phyloP scores from a whole-genome alignment of 1,140 invertebrate genomes.

The Zaprionus vittiger region DNA sequence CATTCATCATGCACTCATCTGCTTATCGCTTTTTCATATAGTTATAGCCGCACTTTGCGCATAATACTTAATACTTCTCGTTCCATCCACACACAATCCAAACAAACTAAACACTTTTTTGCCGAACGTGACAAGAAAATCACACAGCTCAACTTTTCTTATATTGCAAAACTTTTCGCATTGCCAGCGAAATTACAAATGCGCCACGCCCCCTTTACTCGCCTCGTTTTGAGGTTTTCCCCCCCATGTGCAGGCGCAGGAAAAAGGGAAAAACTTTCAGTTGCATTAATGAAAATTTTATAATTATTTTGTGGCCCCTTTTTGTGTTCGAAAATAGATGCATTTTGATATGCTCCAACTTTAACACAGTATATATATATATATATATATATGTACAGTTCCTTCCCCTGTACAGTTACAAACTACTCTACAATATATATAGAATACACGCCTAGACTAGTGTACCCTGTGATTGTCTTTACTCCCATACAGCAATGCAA shows the following conservation, averaged over 20 bases:
- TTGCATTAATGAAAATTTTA: slow-evolving; percentile 49
- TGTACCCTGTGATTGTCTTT: neutral
- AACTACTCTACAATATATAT: neutral
- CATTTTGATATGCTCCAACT: slow-evolving; percentile 25
- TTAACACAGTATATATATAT: neutral
- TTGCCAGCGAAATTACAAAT: slow-evolving; percentile 56
- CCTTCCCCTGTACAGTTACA: neutral
- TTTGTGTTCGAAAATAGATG: slow-evolving; percentile 34
- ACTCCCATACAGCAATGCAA: neutral
- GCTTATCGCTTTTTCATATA: slow-evolving; percentile 24
- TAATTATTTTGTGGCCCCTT: slow-evolving; percentile 40
- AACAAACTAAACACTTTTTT: slow-evolving; percentile 48
- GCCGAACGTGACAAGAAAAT: slow-evolving; percentile 74
- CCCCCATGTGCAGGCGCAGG: slow-evolving; percentile 13
- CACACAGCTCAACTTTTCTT: slow-evolving; percentile 68
- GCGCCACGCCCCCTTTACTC: slow-evolving; percentile 2
- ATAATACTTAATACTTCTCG: slow-evolving; percentile 15
- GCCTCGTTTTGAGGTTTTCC: slow-evolving; percentile 13
- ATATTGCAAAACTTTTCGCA: slow-evolving; percentile 76
- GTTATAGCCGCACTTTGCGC: neutral
- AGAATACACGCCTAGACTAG: neutral
- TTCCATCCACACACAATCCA: slow-evolving; percentile 10
- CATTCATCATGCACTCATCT: slow-evolving; percentile 41
- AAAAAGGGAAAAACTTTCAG: slow-evolving; percentile 17
- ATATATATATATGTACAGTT: neutral